phyloP scores from a whole-genome alignment of 2,113 vertebrate genomes.

The Ascaphus truei region DNA sequence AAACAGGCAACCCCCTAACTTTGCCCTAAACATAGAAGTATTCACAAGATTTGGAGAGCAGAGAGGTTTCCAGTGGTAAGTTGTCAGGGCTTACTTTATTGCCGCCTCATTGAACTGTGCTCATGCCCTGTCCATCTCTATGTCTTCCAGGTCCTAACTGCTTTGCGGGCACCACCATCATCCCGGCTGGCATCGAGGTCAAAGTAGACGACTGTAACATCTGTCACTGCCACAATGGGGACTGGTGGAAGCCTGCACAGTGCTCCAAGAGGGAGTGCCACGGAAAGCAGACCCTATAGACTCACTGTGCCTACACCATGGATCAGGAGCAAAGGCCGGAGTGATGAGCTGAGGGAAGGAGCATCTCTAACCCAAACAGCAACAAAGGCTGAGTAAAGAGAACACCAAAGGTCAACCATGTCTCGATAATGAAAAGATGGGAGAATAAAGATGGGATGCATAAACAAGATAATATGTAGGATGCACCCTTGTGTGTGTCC shows the following conservation, averaged over 20 bases:
- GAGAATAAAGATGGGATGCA: neutral
- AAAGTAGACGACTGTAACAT: constrained; percentile 99
- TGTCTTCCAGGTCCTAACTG: constrained; percentile 91
- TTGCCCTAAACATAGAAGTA: too few relatives aligned
- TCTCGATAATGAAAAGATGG: too few relatives aligned
- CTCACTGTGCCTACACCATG: constrained; percentile 27
- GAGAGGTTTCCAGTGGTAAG: too few relatives aligned
- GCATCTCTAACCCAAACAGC: constrained; percentile 25
- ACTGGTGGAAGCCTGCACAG: constrained; percentile 98
- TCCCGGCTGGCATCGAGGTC: constrained; percentile 96
- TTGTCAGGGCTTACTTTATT: too few relatives aligned
- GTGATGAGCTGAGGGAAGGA: neutral
- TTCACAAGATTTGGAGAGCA: too few relatives aligned
- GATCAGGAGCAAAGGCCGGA: too few relatives aligned
- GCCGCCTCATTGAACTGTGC: neutral
- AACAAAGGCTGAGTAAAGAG: constrained; percentile 33
- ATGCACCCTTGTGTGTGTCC: neutral
- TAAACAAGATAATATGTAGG: neutral
- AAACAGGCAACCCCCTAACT: too few relatives aligned
- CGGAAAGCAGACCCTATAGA: constrained; percentile 87
- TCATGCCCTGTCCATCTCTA: constrained; percentile 34
- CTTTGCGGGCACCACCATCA: constrained; percentile 97
- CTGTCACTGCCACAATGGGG: constrained; percentile 97
- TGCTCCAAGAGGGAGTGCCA: constrained; percentile 96
- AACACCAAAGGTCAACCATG: too few relatives aligned